Conservation (phyloP, 92 coral and sea anemone genomes). For the Actinernus sp. region DNA sequence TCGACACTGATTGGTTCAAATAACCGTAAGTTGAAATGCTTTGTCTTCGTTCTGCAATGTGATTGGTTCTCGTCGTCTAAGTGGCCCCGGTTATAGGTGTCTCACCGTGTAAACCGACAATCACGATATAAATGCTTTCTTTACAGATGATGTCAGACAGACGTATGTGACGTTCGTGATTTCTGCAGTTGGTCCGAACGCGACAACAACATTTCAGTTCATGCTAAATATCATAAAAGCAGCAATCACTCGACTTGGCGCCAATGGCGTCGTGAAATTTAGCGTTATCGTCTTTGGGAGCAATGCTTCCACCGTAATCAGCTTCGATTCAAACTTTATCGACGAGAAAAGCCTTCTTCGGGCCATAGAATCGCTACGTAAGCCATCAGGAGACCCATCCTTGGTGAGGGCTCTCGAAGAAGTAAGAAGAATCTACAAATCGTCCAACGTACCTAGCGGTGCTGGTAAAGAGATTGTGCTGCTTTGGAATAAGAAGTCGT, state of each 20-base stretch:
- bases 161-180: slow-evolving; percentile 9
- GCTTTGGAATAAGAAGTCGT: slow-evolving; percentile 10
- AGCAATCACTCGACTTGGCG: slow-evolving; percentile 8
- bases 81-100: too few species aligned
- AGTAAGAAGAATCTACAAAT: not conserved
- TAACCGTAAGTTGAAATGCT: too few species aligned
- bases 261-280: slow-evolving; percentile 12
- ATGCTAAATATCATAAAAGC: slow-evolving; percentile 10
- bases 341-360: slow-evolving; percentile 10
- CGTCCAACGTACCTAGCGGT: slow-evolving; percentile 7
- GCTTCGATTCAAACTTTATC: slow-evolving; percentile 7
- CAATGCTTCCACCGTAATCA: slow-evolving; percentile 4
- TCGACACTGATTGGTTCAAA: too few species aligned
- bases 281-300: slow-evolving; percentile 19
- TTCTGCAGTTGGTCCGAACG: slow-evolving; percentile 8
- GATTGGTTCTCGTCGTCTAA: too few species aligned
- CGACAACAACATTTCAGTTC: slow-evolving; percentile 6
- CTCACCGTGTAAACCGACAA: too few species aligned
- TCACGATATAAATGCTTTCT: too few species aligned
- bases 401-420: slow-evolving; percentile 1
- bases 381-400: slow-evolving; percentile 15
- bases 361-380: slow-evolving; percentile 7
- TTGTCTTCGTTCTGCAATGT: too few species aligned
- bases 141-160: slow-evolving; percentile 11
- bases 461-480: slow-evolving; percentile 7